Percentiles rank a stretch among this genome's conserved stretches.
These are phyloP conservation scores for Petrocephalus schoutedeni DNA, from an alignment of 2,797 vertebrate species.

Conservation along the genomic window DNA sequence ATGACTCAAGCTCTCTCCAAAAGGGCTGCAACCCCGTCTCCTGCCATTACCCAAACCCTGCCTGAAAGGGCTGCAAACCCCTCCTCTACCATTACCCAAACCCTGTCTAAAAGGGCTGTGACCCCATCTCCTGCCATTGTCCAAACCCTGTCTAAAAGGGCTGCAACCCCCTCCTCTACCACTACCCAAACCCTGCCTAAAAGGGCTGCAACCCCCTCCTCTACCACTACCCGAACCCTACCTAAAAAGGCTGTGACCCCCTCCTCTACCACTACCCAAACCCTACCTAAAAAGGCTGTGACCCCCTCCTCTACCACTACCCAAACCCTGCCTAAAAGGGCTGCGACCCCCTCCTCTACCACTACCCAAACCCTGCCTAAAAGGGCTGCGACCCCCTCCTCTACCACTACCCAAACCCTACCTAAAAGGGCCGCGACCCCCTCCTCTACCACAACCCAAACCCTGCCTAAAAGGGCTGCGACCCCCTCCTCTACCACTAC, in stretches of 20 bases:
- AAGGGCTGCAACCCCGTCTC: not conserved
- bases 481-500: not conserved
- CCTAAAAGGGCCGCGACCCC: not conserved
- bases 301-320: not conserved
- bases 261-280: too few relatives aligned
- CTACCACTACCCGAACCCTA: not conserved
- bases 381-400: not conserved
- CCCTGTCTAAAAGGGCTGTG: slow-evolving; percentile 36
- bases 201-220: not conserved
- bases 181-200: not conserved
- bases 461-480: not conserved
- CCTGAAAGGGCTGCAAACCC: slow-evolving; percentile 26
- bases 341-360: not conserved
- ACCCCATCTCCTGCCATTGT: slow-evolving; percentile 48
- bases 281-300: not conserved
- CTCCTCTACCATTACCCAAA: slow-evolving; percentile 27
- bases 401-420: not conserved
- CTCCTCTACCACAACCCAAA: not conserved
- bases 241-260: not conserved
- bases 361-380: not conserved
- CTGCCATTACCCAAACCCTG: not conserved
- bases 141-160: not conserved
- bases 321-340: not conserved
- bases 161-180: not conserved
- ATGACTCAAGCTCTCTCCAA: not conserved